A percentile compares a stretch with the other conserved stretches of the same genome.
Conservation (phyloP, 2,797 vertebrate genomes). For the Epinephelus malabaricus region DNA sequence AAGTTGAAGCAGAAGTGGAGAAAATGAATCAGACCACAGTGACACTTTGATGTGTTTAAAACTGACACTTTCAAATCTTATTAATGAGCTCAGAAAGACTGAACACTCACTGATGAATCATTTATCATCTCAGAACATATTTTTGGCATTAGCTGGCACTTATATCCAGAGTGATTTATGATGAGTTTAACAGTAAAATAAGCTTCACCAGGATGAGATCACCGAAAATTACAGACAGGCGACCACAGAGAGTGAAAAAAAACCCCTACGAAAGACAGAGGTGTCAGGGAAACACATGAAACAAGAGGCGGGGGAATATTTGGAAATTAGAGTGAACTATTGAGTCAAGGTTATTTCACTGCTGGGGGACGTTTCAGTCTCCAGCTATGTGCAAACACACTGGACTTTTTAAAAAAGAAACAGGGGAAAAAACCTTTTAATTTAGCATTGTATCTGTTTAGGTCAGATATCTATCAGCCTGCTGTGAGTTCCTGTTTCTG, state of each 20-base stretch:
- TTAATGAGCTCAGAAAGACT: conserved; percentile 4
- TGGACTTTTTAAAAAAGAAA: background rate
- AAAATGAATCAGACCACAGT: background rate
- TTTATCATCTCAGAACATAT: conserved; percentile 22
- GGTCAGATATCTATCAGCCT: background rate
- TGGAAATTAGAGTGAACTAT: conserved; percentile 2
- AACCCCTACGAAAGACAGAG: background rate
- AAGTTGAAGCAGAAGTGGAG: background rate
- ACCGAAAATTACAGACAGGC: background rate
- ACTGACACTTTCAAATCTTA: background rate
- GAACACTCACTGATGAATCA: conserved; percentile 12
- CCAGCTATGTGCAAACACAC: background rate
- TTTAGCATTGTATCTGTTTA: background rate
- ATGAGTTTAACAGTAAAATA: conserved; percentile 22
- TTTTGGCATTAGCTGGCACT: conserved; percentile 17
- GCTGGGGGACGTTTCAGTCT: background rate
- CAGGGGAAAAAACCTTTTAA: background rate
- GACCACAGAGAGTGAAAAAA: background rate
- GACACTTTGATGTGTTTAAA: conserved; percentile 20
- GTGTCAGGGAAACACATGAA: background rate
- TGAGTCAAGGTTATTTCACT: background rate
- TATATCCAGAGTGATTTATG: conserved; percentile 17
- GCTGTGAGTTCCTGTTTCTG: conserved; percentile 16
- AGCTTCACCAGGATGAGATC: conserved; percentile 23
- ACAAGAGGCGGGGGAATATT: background rate